phyloP scores from a whole-genome alignment of 2,888 invertebrate species.

The Spicauda simplicius region DNA sequence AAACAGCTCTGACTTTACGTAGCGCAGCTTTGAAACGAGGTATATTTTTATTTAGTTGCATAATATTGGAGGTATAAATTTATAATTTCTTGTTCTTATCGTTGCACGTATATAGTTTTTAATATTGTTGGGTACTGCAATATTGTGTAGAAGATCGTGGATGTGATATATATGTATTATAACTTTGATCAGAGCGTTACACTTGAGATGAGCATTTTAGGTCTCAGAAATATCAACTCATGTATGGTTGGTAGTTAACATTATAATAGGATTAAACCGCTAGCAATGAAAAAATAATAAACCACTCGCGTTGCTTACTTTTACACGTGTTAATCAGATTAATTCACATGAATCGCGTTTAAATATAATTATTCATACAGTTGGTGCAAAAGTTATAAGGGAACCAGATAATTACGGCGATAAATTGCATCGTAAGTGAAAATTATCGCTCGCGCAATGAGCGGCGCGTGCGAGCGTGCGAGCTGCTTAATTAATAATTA shows the following conservation, averaged over 20 bases:
- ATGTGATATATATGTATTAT: no score
- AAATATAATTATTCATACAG: constrained; percentile 8
- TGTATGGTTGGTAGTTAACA: no score
- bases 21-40: not conserved
- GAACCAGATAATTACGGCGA: constrained; percentile 22
- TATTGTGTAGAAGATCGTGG: no score
- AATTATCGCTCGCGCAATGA: constrained; percentile 18
- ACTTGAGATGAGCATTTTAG: no score
- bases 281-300: not conserved
- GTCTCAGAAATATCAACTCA: no score
- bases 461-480: not conserved
- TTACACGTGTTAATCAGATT: not conserved
- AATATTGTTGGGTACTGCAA: no score
- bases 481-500: constrained; percentile 9
- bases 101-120: no score
- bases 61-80: not conserved
- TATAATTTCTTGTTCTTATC: no score
- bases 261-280: not conserved
- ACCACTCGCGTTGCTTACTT: not conserved
- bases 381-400: constrained; percentile 2
- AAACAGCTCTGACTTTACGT: constrained; percentile 4
- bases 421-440: constrained; percentile 25
- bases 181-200: no score
- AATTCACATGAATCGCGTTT: not conserved
- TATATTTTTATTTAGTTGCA: not conserved